These are phyloP conservation scores for Camponotus pennsylvanicus DNA, from an alignment of 1,140 invertebrate species.

Conservation along the genomic window DNA sequence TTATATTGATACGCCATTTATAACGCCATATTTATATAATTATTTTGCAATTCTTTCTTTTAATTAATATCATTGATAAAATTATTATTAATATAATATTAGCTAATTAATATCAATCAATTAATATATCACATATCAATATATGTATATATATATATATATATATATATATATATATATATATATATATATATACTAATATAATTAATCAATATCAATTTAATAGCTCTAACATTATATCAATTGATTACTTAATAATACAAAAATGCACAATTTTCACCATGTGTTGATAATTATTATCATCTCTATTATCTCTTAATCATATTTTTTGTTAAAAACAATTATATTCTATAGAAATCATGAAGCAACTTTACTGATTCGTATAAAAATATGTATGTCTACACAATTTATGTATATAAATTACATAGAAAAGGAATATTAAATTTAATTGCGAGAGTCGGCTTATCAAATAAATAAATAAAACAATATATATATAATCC, in stretches of 20 bases:
- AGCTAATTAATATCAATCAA: slow-evolving; percentile 57
- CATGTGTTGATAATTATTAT: slow-evolving; percentile 25
- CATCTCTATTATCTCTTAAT: slow-evolving; percentile 17
- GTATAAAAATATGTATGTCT: slow-evolving; percentile 72
- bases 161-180: background rate
- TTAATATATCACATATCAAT: background rate
- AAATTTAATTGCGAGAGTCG: slow-evolving; percentile 72
- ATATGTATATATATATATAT: background rate
- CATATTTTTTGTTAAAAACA: slow-evolving; percentile 3
- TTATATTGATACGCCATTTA: slow-evolving; percentile 41
- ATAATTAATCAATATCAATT: slow-evolving; percentile 30
- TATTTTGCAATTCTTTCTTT: slow-evolving; percentile 16
- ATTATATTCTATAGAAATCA: slow-evolving; percentile 16
- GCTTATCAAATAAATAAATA: slow-evolving; percentile 80
- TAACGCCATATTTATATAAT: slow-evolving; percentile 17
- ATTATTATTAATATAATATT: slow-evolving; percentile 19
- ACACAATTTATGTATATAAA: slow-evolving; percentile 77
- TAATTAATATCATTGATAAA: slow-evolving; percentile 12
- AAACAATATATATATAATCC: slow-evolving; percentile 46
- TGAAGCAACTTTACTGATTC: slow-evolving; percentile 48
- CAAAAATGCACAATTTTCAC: slow-evolving; percentile 36
- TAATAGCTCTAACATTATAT: slow-evolving; percentile 16
- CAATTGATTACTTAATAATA: slow-evolving; percentile 19
- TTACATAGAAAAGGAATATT: slow-evolving; percentile 79
- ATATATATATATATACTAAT: background rate